Evolutionary conservation across 2,888 invertebrate species (phyloP), one percentile per base, ranked within the genome.

Genomic region (Drosophila anomalata): DNA sequence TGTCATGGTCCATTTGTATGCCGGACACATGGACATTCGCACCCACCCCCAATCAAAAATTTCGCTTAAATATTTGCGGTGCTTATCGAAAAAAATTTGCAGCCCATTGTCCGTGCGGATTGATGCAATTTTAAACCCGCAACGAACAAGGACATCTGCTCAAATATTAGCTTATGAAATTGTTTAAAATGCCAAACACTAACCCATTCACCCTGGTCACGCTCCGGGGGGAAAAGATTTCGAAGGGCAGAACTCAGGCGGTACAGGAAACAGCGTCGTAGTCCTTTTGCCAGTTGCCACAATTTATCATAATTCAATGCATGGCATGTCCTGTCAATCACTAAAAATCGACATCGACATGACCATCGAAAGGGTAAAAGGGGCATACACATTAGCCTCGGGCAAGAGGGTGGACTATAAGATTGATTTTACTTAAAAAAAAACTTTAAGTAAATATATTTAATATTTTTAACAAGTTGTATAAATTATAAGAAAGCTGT

Each of bases 301-400:
- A 89, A 89, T 91, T 90, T 88, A 89, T 90, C 91, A 91, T 89
- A 89, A 91, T 90, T 90, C 90, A 81, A 82, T 85, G 78, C 82
- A 88, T 83, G 87, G 68, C 79, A 81, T 76, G 69, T 78, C 79
- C 78, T 87, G 83, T 87, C 83, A 84, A 87, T 83, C 82, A 87
- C 66, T 59, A 41, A 11, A 11, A 60, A 56, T 59, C 69, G 61
- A 55, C 75, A 66, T 33, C 52, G 46, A 26, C 59, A 51, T 60
- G 60, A 22, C 50, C 66, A 51, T 59, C 74, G 70, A 86, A 83
- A 71, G 82, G 87, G 82, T 87, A 72, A 78, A 60, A 41, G 31
- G 62, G 61, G 67, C 73, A 77, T 72, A 75, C 72, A 80, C 71
- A 78, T 86, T 83, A 76, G 83, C 72, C 65, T n/a, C 24, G 50